Evolutionary conservation across 2,888 invertebrate species (phyloP).

Genomic region (Galerucella nymphaeae): DNA sequence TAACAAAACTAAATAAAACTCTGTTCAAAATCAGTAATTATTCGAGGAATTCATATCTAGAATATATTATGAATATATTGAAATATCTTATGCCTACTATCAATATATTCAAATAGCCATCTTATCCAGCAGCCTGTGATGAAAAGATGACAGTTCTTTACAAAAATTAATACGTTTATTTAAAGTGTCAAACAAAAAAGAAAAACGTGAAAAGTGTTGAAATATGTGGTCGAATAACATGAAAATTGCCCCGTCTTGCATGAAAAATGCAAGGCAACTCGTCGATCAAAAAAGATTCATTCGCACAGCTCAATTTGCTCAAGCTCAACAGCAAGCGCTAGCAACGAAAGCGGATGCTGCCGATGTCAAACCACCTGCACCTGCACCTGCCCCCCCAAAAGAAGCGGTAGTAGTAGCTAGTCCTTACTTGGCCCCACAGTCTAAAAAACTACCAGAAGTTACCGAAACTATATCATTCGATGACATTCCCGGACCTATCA

Average conservation of each 20-base stretch:
- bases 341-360: not conserved
- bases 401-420: constrained; percentile 1
- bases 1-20: too few relatives aligned
- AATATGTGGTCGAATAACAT: constrained; percentile 7
- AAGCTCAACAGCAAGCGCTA: not conserved
- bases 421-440: not conserved
- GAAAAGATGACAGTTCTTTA: not conserved
- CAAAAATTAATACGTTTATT: not conserved
- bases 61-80: too few relatives aligned
- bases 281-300: not conserved
- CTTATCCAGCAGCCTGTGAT: not conserved
- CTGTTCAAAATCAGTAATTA: too few relatives aligned
- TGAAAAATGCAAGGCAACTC: not conserved
- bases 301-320: not conserved
- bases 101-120: not conserved
- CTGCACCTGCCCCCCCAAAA: not conserved
- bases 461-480: constrained; percentile 66
- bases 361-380: not conserved
- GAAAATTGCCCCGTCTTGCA: not conserved
- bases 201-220: not conserved
- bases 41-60: too few relatives aligned
- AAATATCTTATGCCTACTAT: not conserved
- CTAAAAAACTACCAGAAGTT: not conserved
- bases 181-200: not conserved
- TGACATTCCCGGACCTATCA: constrained; percentile 73